Evolutionary conservation across 1,140 invertebrate species (phyloP), one percentile per base, ranked within the genome.

Genomic region (Hyposmocoma kahamanoa): DNA sequence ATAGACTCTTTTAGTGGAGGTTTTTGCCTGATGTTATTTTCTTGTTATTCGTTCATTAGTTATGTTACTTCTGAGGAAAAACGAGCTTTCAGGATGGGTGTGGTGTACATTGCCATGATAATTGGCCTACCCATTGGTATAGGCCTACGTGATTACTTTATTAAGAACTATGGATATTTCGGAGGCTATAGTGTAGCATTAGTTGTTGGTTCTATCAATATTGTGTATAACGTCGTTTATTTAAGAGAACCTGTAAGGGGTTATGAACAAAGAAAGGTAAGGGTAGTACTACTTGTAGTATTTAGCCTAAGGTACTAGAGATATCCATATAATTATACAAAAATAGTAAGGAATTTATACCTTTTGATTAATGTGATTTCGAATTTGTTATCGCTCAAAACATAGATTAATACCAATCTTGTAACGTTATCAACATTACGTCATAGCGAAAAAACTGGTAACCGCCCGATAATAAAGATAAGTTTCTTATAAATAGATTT

Each of bases 251-350:
- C 89, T 89, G 61, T 88, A 88, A n/a, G 59, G 89, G 39, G 88
- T 89, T 79, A 88, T 88, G 24, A 76, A 90, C 41, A 77, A 89
- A 46, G 90, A 90, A 59, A 89, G 89, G 20, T 90, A 90, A 13
- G 90, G 24, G 6, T 28, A 6, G 11, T n/a, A n/a, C n/a, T n/a
- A n/a, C n/a, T n/a, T n/a, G n/a, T n/a, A n/a, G n/a, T n/a, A n/a
- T n/a, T n/a, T n/a, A n/a, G n/a, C n/a, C n/a, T n/a, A n/a, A n/a
- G n/a, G n/a, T n/a, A n/a, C n/a, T n/a, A n/a, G n/a, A n/a, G n/a
- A n/a, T n/a, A n/a, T n/a, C n/a, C n/a, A n/a, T n/a, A n/a, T n/a
- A n/a, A n/a, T n/a, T n/a, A n/a, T n/a, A n/a, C n/a, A n/a, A n/a
- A n/a, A n/a, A n/a, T n/a, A n/a, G n/a, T n/a, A n/a, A n/a, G n/a